These are phyloP conservation scores for Heteronetta atricapilla DNA, from an alignment of 2,113 vertebrate species.

Conservation along the genomic window DNA sequence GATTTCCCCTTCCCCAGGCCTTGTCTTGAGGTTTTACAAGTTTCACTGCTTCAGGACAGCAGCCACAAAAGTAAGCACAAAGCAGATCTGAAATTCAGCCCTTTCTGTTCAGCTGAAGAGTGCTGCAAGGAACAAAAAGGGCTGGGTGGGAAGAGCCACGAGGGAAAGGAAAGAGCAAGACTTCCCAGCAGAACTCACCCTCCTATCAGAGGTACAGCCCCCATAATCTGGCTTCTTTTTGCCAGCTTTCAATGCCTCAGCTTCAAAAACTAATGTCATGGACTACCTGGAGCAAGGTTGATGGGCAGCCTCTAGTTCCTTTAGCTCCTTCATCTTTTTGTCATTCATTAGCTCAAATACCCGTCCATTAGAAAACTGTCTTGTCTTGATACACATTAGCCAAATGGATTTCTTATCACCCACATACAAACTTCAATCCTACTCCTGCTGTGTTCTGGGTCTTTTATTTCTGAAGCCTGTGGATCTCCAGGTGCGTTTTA, in stretches of 20 bases:
- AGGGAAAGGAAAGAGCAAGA: not conserved
- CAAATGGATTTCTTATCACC: not conserved
- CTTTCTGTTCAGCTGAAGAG: not conserved
- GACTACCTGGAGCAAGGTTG: not conserved
- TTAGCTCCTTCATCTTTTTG: not conserved
- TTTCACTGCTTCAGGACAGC: not conserved
- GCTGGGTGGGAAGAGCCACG: not conserved
- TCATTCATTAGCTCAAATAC: not conserved
- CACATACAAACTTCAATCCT: not conserved
- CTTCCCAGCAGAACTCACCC: not conserved
- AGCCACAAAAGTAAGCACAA: not conserved
- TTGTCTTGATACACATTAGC: not conserved
- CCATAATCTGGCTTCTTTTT: accelerated
- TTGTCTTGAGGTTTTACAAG: not conserved
- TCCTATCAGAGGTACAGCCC: not conserved
- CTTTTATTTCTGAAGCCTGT: too few relatives aligned
- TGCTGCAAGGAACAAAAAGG: not conserved
- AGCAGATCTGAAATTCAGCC: not conserved
- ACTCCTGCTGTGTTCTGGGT: not conserved
- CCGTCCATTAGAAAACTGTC: not conserved
- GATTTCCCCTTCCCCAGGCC: not conserved
- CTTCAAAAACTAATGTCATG: not conserved
- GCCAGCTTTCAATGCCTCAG: not conserved
- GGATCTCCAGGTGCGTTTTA: not conserved
- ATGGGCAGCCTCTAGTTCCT: not conserved